These are phyloP conservation scores for Gnathonemus echidnorhynchus DNA, from an alignment of 2,113 vertebrate genomes.

Conservation along the genomic window DNA sequence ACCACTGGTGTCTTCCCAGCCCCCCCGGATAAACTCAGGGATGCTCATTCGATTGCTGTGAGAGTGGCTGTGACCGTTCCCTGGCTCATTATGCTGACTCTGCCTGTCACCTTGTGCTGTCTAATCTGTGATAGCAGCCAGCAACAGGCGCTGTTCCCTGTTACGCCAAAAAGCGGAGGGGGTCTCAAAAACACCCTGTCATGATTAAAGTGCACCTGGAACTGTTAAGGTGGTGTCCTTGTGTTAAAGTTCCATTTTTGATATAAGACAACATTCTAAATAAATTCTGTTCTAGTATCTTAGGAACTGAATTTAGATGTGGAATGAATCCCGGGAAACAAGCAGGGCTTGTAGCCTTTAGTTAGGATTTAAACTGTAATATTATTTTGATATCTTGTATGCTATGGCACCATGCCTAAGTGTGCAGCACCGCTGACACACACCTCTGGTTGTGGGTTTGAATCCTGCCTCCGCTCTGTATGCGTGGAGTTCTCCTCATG, in stretches of 20 bases:
- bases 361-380: neutral
- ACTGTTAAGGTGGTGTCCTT: neutral
- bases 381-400: neutral
- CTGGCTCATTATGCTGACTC: conserved; percentile 1
- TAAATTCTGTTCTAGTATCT: neutral
- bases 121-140: neutral
- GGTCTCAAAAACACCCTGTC: neutral
- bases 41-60: conserved; percentile 8
- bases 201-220: neutral
- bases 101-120: neutral
- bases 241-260: neutral
- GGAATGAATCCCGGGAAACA: neutral
- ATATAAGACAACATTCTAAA: neutral
- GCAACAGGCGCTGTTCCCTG: neutral
- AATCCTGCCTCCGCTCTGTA: neutral
- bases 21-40: conserved; percentile 21
- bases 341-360: neutral
- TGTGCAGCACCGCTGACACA: neutral
- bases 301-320: neutral
- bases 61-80: neutral
- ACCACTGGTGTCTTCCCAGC: conserved; percentile 12
- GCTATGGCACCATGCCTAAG: neutral
- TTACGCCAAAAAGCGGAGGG: neutral
- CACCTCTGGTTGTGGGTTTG: neutral
- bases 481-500: neutral